These are phyloP conservation scores for Pitta sordida DNA, from an alignment of 2,113 vertebrate genomes.

Conservation along the genomic window DNA sequence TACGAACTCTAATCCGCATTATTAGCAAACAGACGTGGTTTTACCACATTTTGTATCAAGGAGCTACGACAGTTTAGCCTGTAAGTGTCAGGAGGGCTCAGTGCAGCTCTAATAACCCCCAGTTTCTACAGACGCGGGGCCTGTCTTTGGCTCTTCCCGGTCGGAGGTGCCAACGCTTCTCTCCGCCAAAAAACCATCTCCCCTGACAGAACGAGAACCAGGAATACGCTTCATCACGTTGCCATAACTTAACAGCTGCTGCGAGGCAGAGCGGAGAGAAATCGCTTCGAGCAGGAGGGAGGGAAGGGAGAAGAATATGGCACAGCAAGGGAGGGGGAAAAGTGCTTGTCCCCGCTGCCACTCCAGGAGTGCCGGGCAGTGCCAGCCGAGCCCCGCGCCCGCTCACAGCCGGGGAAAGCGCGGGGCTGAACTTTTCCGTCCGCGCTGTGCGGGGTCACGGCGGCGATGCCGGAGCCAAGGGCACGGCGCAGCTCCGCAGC, in stretches of 20 bases:
- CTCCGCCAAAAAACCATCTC: not conserved
- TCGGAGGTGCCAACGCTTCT: not conserved
- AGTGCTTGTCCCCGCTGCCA: not conserved
- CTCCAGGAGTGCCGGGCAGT: not conserved
- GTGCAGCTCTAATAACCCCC: not conserved
- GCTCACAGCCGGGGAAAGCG: not conserved
- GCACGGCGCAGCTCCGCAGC: not conserved
- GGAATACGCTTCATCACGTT: not conserved
- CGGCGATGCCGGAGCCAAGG: not conserved
- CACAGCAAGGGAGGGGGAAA: not conserved
- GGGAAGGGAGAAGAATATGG: not conserved
- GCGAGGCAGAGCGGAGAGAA: not conserved
- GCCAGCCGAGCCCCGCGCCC: too few species aligned
- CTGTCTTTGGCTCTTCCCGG: not conserved
- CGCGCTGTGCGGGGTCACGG: not conserved
- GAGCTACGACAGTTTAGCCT: not conserved
- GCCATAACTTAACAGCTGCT: not conserved
- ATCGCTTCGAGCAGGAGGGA: not conserved
- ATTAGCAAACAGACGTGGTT: not conserved
- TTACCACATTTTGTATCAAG: not conserved
- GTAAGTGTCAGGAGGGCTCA: accelerated
- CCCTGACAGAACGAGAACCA: not conserved
- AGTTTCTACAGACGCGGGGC: not conserved
- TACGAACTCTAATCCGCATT: not conserved
- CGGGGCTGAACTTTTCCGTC: not conserved